These are phyloP conservation scores for Apaloderma vittatum DNA, from an alignment of 2,113 vertebrate species.

Conservation along the genomic window DNA sequence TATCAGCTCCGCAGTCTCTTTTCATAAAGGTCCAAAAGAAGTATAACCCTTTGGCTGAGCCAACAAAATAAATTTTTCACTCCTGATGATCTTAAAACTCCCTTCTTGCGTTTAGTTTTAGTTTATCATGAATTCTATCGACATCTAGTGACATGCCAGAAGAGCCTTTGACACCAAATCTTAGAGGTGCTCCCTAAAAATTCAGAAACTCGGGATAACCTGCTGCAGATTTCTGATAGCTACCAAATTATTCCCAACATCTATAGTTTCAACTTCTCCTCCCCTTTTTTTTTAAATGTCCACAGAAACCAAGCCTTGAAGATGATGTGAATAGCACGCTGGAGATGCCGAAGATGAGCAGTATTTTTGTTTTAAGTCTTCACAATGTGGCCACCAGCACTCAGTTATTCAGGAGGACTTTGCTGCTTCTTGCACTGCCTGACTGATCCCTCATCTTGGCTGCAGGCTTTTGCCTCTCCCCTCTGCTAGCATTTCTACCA, in stretches of 20 bases:
- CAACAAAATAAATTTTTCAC: not conserved
- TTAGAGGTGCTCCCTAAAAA: not conserved
- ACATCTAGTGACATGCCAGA: not conserved
- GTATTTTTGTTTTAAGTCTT: not conserved
- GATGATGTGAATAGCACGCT: rapidly evolving
- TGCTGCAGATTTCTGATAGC: not conserved
- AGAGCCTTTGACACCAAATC: not conserved
- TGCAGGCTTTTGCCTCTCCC: not conserved
- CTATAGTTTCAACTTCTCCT: not conserved
- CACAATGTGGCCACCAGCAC: rapidly evolving
- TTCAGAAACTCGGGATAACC: not conserved
- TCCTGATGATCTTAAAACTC: not conserved
- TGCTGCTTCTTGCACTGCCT: not conserved
- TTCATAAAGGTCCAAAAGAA: not conserved
- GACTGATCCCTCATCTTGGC: rapidly evolving
- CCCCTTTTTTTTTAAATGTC: not conserved
- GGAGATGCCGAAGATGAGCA: not conserved
- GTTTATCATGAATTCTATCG: not conserved
- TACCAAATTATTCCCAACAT: not conserved
- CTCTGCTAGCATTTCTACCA: not conserved
- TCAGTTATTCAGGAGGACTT: not conserved
- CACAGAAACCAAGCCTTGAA: not conserved
- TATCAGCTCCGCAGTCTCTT: not conserved
- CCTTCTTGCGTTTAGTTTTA: not conserved
- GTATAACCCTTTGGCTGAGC: not conserved